Base-by-base conservation (phyloP, 2,888 invertebrate species). In the Beris chalybata region DNA sequence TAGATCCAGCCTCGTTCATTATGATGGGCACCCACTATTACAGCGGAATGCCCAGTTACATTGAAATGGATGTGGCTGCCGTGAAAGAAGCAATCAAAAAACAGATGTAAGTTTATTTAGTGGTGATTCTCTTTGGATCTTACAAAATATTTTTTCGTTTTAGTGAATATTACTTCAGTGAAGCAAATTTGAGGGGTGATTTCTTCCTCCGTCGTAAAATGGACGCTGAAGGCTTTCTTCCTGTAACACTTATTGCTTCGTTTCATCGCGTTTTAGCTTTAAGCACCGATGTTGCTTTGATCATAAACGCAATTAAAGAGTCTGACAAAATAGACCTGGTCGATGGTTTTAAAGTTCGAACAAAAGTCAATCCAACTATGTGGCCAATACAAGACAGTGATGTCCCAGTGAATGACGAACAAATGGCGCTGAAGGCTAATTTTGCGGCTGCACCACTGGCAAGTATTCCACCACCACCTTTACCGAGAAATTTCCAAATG, bases 81-180 rank as follows among this genome's bases (percentile, higher is more conserved):
- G 82, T 94, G 11, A 93, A 91, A 81, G 93, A 93, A 70, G 87
- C 90, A 72, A 89, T 95, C 71, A 90, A 88, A 79, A 93, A 93
- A 76, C 95, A 96, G 83, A 92, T 95, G 94, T 95, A 82, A 89
- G 91, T 58, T 70, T 53, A 12, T 68, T 64, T 50, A 59, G 55
- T 44, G 56, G 52, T 69, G 38, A 22, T 32, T 69, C 65, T 65
- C 13, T 55, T 66, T 43, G 15, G 44, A 57, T 64, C 31, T 31
- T 30, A 54, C 29, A 15, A 48, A 57, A 54, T 45, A 12, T 44
- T 52, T 59, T 48, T 50, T 55, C 48, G 31, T 83, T 86, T 47
- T 85, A 98, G 97, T 78, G 98, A 99, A 83, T 99, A 99, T 83
- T 99, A 99, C 87, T 98, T 99, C 84, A 96, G 96, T 74, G 91